phyloP scores from a whole-genome alignment of 2,113 vertebrate species.

The Sisor rabdophorus region DNA sequence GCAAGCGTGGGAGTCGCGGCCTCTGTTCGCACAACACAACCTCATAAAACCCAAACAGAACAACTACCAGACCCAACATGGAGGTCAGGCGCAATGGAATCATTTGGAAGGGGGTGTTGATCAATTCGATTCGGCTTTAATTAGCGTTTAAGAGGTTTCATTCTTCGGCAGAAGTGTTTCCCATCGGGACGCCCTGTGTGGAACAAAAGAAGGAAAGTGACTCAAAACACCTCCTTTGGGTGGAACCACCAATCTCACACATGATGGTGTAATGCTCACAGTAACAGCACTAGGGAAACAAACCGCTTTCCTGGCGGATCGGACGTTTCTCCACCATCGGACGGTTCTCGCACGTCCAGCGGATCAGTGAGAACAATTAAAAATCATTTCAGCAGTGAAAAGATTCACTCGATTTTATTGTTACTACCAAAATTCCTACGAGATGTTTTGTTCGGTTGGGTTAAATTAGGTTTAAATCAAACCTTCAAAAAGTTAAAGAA shows the following conservation, averaged over 20 bases:
- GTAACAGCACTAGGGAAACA: neutral
- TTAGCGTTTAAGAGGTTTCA: neutral
- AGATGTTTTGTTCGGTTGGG: neutral
- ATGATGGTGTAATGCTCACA: neutral
- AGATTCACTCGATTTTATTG: no score
- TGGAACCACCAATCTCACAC: slow-evolving; percentile 15
- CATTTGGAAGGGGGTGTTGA: no score
- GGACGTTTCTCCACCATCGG: accelerated
- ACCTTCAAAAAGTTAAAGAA: neutral
- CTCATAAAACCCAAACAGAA: neutral
- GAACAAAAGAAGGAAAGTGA: slow-evolving; percentile 24
- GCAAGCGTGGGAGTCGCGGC: neutral
- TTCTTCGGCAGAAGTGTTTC: neutral
- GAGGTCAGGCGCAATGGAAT: neutral
- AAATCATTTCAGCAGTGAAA: no score
- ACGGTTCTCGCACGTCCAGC: neutral
- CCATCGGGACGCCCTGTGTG: neutral
- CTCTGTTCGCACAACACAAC: no score
- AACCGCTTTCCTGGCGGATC: neutral
- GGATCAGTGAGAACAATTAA: no score
- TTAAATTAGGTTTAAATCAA: neutral
- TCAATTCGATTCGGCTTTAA: neutral
- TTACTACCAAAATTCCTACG: no score
- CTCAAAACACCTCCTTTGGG: slow-evolving; percentile 9
- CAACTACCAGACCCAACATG: neutral